phyloP scores from a whole-genome alignment of 2,113 vertebrate species.

The Otis tarda region DNA sequence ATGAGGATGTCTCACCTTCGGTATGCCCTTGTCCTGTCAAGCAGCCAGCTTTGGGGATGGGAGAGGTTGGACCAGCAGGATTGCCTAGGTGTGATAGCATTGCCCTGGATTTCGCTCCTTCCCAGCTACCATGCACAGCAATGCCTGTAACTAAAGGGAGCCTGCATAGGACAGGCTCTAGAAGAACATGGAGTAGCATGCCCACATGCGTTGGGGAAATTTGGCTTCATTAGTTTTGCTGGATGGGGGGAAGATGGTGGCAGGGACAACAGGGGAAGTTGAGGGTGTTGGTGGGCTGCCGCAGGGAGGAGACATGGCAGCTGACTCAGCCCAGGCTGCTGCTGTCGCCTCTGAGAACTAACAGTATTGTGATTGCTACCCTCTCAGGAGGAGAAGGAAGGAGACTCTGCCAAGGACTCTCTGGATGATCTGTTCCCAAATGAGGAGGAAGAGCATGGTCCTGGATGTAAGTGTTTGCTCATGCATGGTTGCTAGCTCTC shows the following conservation, averaged over 20 bases:
- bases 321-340: neutral
- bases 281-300: neutral
- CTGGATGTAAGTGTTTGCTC: slow-evolving; percentile 82
- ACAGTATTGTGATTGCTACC: neutral
- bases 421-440: slow-evolving; percentile 97
- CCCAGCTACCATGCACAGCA: neutral
- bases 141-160: neutral
- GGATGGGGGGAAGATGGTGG: neutral
- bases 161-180: neutral
- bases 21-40: slow-evolving; percentile 61
- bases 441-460: slow-evolving; percentile 87
- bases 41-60: neutral
- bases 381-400: slow-evolving; percentile 92
- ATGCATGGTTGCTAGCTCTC: neutral
- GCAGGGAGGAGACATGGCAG: neutral
- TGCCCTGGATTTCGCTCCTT: neutral
- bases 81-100: neutral
- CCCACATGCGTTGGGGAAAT: neutral
- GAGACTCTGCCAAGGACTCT: slow-evolving; percentile 88
- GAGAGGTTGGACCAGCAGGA: neutral
- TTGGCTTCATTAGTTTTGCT: neutral
- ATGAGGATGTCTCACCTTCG: slow-evolving; percentile 88
- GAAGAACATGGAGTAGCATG: neutral
- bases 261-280: neutral
- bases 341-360: neutral